Evolutionary conservation across 2,113 vertebrate species (phyloP).

Genomic region (Xenopus borealis): DNA sequence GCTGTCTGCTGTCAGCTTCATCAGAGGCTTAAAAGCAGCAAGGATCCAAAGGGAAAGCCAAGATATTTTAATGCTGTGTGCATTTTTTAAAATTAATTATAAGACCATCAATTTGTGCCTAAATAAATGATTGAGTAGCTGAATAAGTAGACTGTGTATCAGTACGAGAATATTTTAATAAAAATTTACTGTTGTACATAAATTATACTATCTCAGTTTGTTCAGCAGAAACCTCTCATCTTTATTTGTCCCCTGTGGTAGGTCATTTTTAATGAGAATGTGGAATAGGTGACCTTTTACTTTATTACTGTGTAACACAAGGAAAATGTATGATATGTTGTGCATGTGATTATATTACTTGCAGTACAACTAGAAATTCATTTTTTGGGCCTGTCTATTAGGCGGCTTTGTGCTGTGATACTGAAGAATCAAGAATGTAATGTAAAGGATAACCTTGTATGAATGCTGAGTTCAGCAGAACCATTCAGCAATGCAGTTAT

Average conservation of each 20-base stretch:
- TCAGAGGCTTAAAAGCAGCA: no score
- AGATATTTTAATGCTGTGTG: no score
- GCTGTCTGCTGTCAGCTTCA: no score
- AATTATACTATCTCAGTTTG: no score
- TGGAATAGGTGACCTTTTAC: neutral
- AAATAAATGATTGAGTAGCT: no score
- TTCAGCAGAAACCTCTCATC: no score
- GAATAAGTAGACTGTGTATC: no score
- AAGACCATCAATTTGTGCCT: no score
- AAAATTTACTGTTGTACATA: no score
- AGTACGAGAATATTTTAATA: no score
- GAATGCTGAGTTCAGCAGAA: slow-evolving; percentile 32
- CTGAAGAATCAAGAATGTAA: slow-evolving; percentile 10
- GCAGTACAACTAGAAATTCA: neutral
- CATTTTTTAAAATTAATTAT: no score
- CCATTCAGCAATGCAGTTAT: slow-evolving; percentile 21
- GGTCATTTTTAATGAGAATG: slow-evolving; percentile 1
- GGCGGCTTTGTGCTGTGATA: neutral
- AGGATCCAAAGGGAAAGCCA: no score
- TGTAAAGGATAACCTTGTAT: slow-evolving; percentile 13
- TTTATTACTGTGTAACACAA: neutral
- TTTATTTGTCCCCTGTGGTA: neutral
- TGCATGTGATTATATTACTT: neutral
- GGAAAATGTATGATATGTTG: neutral
- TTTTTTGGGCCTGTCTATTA: neutral